Evolutionary conservation across 2,797 vertebrate species (phyloP).

Genomic region (Ibycter americanus): DNA sequence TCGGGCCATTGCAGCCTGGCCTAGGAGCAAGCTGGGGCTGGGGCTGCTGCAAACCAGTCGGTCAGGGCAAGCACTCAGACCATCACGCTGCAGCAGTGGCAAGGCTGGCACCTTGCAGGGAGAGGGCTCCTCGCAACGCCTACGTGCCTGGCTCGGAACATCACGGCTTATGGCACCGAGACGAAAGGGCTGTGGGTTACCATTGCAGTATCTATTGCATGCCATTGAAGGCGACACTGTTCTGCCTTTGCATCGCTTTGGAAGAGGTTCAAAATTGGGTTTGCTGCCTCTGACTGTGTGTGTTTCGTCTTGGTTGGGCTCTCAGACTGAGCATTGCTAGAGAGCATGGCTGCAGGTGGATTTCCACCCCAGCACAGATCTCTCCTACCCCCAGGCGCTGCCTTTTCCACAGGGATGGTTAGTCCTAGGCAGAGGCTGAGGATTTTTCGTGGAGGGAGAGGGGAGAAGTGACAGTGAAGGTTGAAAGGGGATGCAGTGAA

Average conservation of each 20-base stretch:
- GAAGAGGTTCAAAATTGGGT: background rate
- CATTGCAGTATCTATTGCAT: background rate
- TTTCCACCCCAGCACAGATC: background rate
- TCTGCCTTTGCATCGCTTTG: background rate
- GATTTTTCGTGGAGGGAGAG: background rate
- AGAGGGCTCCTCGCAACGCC: background rate
- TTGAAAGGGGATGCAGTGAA: background rate
- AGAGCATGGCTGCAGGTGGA: background rate
- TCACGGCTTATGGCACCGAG: rapidly evolving
- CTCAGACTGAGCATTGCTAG: background rate
- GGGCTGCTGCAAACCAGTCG: background rate
- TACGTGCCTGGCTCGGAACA: background rate
- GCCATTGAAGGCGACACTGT: rapidly evolving
- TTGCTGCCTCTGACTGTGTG: background rate
- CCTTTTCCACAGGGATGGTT: background rate
- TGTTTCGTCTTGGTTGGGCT: background rate
- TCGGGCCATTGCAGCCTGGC: background rate
- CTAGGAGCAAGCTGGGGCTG: background rate
- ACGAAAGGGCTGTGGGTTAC: background rate
- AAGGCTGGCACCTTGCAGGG: too few relatives aligned
- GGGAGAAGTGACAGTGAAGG: background rate
- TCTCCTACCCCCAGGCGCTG: rapidly evolving
- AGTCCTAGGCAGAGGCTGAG: background rate
- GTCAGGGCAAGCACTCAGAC: background rate
- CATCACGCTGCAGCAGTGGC: rapidly evolving